These are phyloP conservation scores for Parnassius apollo DNA, from an alignment of 2,888 invertebrate species.

Conservation along the genomic window DNA sequence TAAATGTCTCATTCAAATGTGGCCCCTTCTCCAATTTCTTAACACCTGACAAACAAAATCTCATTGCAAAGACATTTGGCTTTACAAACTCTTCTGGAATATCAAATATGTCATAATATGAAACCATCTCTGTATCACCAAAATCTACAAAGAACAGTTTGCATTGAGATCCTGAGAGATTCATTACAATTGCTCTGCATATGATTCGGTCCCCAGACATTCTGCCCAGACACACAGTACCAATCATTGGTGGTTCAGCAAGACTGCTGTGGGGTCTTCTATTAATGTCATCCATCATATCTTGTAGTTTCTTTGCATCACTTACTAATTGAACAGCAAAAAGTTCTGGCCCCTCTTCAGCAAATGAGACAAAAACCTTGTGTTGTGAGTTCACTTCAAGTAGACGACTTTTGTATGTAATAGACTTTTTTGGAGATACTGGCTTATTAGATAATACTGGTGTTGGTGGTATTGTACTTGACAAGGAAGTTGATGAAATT, in stretches of 20 bases:
- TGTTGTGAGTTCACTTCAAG: conserved; percentile 78
- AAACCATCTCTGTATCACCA: conserved; percentile 88
- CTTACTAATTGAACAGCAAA: conserved; percentile 88
- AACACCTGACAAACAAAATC: conserved; percentile 87
- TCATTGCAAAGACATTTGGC: conserved; percentile 87
- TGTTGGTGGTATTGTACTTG: conserved; percentile 35
- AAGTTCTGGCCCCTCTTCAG: conserved; percentile 89
- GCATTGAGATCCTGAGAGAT: conserved; percentile 85
- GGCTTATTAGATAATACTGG: conserved; percentile 41
- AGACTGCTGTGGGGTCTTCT: conserved; percentile 82
- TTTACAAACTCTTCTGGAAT: conserved; percentile 87
- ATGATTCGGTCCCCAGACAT: conserved; percentile 85
- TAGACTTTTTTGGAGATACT: conserved; percentile 63
- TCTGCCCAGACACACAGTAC: conserved; percentile 88
- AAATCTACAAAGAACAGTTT: conserved; percentile 91
- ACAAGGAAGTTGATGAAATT: conserved; percentile 28
- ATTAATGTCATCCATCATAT: conserved; percentile 88
- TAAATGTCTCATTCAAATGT: conserved; percentile 86
- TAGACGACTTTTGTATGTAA: conserved; percentile 77
- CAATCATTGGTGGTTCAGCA: conserved; percentile 85
- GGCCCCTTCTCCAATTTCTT: conserved; percentile 82
- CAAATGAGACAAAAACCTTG: conserved; percentile 86
- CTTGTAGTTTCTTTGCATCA: conserved; percentile 81
- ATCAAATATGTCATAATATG: conserved; percentile 86
- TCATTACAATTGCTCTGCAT: conserved; percentile 89